Percentiles rank a stretch among this genome's conserved stretches.
Evolutionary conservation across 2,113 vertebrate species (phyloP).

Genomic region (Monarcha castaneiventris): DNA sequence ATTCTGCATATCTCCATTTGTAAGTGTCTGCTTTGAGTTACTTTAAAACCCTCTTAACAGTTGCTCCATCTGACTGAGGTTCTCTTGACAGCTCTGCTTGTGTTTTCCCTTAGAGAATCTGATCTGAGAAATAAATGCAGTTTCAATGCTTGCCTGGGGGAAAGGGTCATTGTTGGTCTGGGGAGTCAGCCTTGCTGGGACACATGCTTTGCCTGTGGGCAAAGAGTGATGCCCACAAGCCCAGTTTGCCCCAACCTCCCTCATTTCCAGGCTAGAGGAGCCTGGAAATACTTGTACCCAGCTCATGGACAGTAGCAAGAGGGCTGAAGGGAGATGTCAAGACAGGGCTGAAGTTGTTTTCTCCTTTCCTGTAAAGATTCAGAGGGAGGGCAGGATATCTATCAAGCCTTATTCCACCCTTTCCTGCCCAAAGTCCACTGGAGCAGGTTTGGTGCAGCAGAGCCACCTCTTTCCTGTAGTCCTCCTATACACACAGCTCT

Average conservation of each 20-base stretch:
- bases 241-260: background rate
- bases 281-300: background rate
- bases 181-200: background rate
- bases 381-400: background rate
- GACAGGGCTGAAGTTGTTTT: background rate
- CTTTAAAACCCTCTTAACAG: background rate
- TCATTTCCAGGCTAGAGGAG: background rate
- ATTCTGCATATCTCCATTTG: background rate
- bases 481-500: background rate
- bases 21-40: background rate
- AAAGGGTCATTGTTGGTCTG: background rate
- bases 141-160: background rate
- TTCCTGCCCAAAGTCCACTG: background rate
- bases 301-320: background rate
- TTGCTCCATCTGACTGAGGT: background rate
- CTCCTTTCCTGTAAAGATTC: background rate
- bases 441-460: background rate
- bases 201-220: background rate
- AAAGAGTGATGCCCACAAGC: background rate
- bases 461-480: background rate
- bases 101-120: background rate
- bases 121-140: background rate
- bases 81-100: background rate
- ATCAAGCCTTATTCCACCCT: background rate
- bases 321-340: background rate